phyloP scores from a whole-genome alignment of 1,140 invertebrate genomes.

The Dreissena rostriformis region DNA sequence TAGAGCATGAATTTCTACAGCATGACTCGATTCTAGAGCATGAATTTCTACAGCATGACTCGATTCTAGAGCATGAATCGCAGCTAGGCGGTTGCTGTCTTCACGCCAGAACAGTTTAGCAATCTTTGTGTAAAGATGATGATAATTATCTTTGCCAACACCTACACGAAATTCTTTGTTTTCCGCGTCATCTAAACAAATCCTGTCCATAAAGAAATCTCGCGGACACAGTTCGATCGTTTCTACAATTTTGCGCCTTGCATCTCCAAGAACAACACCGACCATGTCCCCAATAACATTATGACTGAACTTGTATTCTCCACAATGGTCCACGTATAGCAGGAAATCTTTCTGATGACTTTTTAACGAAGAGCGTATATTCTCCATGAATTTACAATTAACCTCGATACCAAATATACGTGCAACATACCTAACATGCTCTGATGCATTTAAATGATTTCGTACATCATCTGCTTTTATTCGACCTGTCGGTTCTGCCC shows the following conservation, averaged over 20 bases:
- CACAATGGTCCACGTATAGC: background rate
- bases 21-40: background rate
- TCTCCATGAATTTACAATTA: background rate
- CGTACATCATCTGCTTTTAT: background rate
- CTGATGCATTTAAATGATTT: background rate
- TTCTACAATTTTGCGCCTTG: too few relatives aligned
- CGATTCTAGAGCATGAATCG: background rate
- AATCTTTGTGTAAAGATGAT: conserved; percentile 2
- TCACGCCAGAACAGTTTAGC: conserved; percentile 7
- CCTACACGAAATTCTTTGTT: conserved; percentile 1
- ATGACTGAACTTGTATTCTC: conserved; percentile 20
- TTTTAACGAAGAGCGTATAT: background rate
- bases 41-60: background rate
- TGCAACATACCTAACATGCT: background rate
- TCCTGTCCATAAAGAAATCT: too few relatives aligned
- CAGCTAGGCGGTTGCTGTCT: conserved; percentile 1
- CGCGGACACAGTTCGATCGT: too few relatives aligned
- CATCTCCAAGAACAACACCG: conserved; percentile 1
- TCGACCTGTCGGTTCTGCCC: background rate
- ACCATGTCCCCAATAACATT: conserved; percentile 32
- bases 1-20: too few relatives aligned
- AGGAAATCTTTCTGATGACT: conserved; percentile 6
- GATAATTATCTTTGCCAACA: background rate
- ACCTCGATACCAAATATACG: background rate
- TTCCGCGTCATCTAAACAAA: too few relatives aligned